A percentile compares a stretch with the other conserved stretches of the same genome.
phyloP scores from a whole-genome alignment of 2,113 vertebrate species.

The Anolis carolinensis region DNA sequence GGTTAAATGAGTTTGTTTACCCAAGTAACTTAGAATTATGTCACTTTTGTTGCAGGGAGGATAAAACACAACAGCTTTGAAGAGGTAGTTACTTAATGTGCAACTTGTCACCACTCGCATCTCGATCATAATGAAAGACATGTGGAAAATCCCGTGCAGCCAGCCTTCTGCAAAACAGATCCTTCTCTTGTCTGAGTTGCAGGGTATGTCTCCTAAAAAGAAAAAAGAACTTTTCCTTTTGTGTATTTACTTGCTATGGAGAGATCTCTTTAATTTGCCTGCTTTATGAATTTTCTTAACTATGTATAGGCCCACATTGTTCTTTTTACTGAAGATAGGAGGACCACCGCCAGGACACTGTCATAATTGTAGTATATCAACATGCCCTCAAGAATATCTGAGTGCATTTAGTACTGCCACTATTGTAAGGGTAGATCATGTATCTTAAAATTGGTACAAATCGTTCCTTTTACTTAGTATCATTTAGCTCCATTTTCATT shows the following conservation, averaged over 20 bases:
- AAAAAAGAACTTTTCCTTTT: too few relatives aligned
- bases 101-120: constrained; percentile 75
- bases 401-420: constrained; percentile 4
- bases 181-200: constrained; percentile 64
- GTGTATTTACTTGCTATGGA: too few relatives aligned
- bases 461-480: not conserved
- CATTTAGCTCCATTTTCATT: not conserved
- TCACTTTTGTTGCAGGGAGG: constrained; percentile 70
- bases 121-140: constrained; percentile 74
- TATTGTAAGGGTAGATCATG: not conserved
- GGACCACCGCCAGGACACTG: not conserved
- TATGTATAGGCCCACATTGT: too few relatives aligned
- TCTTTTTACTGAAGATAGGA: too few relatives aligned
- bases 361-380: constrained; percentile 37
- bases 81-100: constrained; percentile 74
- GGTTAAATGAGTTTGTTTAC: constrained; percentile 68
- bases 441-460: not conserved
- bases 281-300: too few relatives aligned
- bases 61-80: constrained; percentile 71
- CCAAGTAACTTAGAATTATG: constrained; percentile 67
- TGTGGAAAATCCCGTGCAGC: constrained; percentile 73
- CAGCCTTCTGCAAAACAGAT: constrained; percentile 65
- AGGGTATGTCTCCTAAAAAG: constrained; percentile 57
- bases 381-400: constrained; percentile 12
- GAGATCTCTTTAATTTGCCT: too few relatives aligned